Conservation (phyloP, 1,140 invertebrate genomes). For the Anthonomus grandis region DNA sequence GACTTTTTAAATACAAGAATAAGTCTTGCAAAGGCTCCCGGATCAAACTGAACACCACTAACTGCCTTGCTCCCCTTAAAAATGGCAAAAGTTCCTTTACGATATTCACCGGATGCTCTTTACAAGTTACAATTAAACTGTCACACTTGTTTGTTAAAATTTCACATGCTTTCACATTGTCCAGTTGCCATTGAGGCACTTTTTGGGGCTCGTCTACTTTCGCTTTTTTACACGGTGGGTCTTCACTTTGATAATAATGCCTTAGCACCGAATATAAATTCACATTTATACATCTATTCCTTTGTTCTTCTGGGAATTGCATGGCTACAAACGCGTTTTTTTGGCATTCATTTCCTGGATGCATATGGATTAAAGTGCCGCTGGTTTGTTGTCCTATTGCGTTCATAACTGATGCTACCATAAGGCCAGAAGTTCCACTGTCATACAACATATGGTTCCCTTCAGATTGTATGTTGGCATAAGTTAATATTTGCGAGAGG, state of each 20-base stretch:
- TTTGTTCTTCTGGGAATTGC: constrained; percentile 68
- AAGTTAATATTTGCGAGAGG: constrained; percentile 80
- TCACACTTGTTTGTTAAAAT: constrained; percentile 65
- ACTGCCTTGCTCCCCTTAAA: constrained; percentile 72
- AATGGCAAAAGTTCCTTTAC: constrained; percentile 70
- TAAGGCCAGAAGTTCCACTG: constrained; percentile 76
- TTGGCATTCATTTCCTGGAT: constrained; percentile 74
- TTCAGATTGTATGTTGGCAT: constrained; percentile 73
- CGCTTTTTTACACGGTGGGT: constrained; percentile 30
- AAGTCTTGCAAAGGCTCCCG: constrained; percentile 79
- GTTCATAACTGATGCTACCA: constrained; percentile 77
- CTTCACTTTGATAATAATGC: constrained; percentile 56
- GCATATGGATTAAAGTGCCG: constrained; percentile 70
- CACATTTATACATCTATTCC: constrained; percentile 62
- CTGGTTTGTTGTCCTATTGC: constrained; percentile 61
- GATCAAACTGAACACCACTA: constrained; percentile 78
- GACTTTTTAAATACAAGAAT: constrained; percentile 70
- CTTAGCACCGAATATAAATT: constrained; percentile 72
- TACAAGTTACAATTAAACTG: constrained; percentile 74
- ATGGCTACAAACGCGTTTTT: constrained; percentile 73
- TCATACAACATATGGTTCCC: constrained; percentile 83
- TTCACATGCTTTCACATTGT: constrained; percentile 60
- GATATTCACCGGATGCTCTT: constrained; percentile 81
- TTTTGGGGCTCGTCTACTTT: constrained; percentile 39
- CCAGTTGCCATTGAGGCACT: constrained; percentile 62